These are phyloP conservation scores for Scelioninae gen. 1 DNA, from an alignment of 2,888 invertebrate species.

Conservation along the genomic window DNA sequence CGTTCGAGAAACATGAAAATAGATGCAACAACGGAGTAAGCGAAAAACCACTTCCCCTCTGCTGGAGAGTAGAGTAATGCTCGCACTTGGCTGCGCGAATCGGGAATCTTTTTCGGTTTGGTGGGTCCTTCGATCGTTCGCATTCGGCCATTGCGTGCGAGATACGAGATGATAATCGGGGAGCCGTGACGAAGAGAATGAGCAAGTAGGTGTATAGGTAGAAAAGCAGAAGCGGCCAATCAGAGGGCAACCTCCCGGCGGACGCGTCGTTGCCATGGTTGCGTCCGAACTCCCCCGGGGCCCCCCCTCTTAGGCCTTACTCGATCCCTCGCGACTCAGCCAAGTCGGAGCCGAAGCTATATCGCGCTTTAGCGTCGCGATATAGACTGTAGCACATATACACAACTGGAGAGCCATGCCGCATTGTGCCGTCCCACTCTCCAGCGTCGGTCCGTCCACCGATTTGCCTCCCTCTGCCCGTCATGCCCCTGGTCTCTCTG, in stretches of 20 bases:
- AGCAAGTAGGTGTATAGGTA: constrained; percentile 78
- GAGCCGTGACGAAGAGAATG: constrained; percentile 73
- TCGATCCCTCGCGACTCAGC: constrained; percentile 79
- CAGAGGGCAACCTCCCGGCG: constrained; percentile 83
- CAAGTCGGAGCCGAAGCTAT: constrained; percentile 67
- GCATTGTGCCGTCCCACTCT: constrained; percentile 63
- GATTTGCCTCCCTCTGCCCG: constrained; percentile 49
- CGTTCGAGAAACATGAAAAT: constrained; percentile 1
- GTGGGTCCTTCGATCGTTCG: constrained; percentile 63
- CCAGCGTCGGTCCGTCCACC: constrained; percentile 58
- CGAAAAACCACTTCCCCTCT: background rate
- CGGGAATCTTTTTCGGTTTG: constrained; percentile 31
- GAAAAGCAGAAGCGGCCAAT: constrained; percentile 83
- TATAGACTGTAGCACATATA: constrained; percentile 70
- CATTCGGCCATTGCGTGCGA: constrained; percentile 79
- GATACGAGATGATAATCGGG: constrained; percentile 82
- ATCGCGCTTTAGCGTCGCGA: constrained; percentile 66
- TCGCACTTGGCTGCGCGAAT: constrained; percentile 14
- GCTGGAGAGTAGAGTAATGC: background rate
- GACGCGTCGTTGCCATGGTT: constrained; percentile 82
- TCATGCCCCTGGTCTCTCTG: constrained; percentile 49
- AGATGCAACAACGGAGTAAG: background rate
- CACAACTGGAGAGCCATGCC: constrained; percentile 68
- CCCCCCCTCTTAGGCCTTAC: constrained; percentile 82
- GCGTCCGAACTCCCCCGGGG: constrained; percentile 79